Conservation (phyloP, 2,797 vertebrate species). For the Dendrocincla fuliginosa region DNA sequence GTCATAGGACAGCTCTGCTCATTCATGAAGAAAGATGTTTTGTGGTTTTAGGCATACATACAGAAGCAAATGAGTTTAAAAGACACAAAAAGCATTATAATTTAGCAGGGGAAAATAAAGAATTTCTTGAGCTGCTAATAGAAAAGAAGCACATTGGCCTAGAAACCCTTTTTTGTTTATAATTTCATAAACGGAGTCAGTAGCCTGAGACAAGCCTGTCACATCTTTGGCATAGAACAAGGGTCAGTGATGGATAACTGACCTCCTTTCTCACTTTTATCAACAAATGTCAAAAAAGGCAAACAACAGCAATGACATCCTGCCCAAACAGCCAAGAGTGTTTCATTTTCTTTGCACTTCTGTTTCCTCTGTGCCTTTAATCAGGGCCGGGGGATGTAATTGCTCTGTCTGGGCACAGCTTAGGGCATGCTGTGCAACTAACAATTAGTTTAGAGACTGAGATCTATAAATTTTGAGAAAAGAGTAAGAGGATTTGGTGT, state of each 20-base stretch:
- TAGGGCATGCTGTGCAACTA: conserved; percentile 79
- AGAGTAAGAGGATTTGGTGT: conserved; percentile 79
- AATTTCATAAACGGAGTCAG: conserved; percentile 26
- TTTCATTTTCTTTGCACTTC: conserved; percentile 86
- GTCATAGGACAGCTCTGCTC: neutral
- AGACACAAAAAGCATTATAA: neutral
- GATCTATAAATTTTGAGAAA: conserved; percentile 82
- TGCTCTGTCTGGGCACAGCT: conserved; percentile 83
- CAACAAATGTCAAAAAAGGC: conserved; percentile 63
- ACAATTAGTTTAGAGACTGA: conserved; percentile 84
- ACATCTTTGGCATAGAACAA: conserved; percentile 51
- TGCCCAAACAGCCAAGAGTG: conserved; percentile 83
- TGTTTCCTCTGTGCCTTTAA: conserved; percentile 83
- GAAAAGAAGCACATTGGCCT: neutral
- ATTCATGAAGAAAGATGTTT: neutral
- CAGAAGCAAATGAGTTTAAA: neutral
- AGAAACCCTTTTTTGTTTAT: conserved; percentile 12
- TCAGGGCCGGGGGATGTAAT: conserved; percentile 87
- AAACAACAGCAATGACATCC: conserved; percentile 80
- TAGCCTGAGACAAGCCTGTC: conserved; percentile 29
- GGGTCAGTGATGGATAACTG: conserved; percentile 61
- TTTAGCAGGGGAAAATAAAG: neutral
- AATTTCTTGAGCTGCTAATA: neutral
- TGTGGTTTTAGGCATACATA: neutral
- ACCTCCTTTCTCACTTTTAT: conserved; percentile 52